These are phyloP conservation scores for Trididemnum miniatum DNA, from an alignment of 23 tunicate species.

Conservation along the genomic window DNA sequence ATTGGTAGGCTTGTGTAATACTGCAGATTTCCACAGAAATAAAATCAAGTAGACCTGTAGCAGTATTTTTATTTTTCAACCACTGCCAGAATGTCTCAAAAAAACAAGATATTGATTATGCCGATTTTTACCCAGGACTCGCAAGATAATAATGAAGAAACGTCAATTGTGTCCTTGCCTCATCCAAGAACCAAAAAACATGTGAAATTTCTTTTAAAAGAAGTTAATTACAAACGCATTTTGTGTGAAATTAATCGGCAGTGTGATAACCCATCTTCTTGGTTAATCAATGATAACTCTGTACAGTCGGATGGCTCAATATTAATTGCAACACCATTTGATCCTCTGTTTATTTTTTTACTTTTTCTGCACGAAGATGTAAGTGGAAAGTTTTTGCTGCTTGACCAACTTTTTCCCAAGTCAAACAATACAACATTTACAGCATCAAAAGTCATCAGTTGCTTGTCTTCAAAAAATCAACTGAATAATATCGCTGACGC, in stretches of 20 bases:
- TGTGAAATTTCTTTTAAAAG: constrained; percentile 40
- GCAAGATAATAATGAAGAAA: background rate
- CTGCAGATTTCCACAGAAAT: too few relatives aligned
- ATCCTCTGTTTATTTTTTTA: constrained; percentile 60
- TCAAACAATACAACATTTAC: background rate
- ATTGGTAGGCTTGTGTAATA: too few relatives aligned
- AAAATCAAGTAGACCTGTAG: too few relatives aligned
- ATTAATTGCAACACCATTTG: constrained; percentile 57
- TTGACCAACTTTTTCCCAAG: constrained; percentile 59
- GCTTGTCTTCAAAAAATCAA: constrained; percentile 8
- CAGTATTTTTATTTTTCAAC: too few relatives aligned
- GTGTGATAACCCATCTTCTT: constrained; percentile 48
- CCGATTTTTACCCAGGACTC: background rate
- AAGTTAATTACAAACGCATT: background rate
- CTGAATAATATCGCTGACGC: constrained; percentile 42
- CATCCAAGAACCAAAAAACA: constrained; percentile 59
- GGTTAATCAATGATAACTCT: constrained; percentile 53
- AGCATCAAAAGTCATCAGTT: background rate
- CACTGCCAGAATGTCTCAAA: background rate
- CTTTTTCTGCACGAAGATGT: constrained; percentile 14
- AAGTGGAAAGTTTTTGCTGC: constrained; percentile 53
- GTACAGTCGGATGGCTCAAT: constrained; percentile 74
- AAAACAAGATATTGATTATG: constrained; percentile 15
- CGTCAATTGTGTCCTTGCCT: constrained; percentile 30
- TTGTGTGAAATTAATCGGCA: constrained; percentile 64